Base-by-base conservation (phyloP, 2,888 invertebrate genomes). In the Syrista parreyssii region DNA sequence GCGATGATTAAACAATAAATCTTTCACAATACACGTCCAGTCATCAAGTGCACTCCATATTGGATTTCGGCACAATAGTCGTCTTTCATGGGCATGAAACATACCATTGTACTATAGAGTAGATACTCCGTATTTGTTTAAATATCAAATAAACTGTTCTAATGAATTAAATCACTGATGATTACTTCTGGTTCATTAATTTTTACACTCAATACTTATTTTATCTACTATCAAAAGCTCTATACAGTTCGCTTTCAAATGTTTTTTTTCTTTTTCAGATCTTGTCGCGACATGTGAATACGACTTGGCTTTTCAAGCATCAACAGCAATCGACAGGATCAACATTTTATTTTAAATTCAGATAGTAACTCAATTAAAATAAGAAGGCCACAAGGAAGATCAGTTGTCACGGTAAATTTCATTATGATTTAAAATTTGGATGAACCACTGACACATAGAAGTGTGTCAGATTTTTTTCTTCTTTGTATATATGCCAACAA, bases 1-100 rank as follows among this genome's bases (percentile, higher is more conserved):
- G 71, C 75, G 69, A 77, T 77, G 55, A 74, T 36, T 69, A 68
- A 75, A 55, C 55, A 55, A 55, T 55, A 55, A 55, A 55, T 55
- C 23, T 23, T 73, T 72, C 75, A 75, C 77, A 72, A 73, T 78
- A 83, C 76, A 83, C 83, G 82, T 79, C 82, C 75, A 85, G 83
- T 85, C 84, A 85, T 85, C 82, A 79, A 81, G 76, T 82, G 36
- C 74, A 81, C 85, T 84, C 85, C 85, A 85, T 85, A 79, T 81
- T 85, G 81, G 79, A 84, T 82, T 83, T 83, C 78, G 73, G 79
- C 73, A 76, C 23, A 55, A 55, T 33, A 33, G 34, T 72, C 32
- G 34, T 34, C 23, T 23, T 72, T 72, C 55, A 55, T 55, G 23
- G 55, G 6, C 55, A 55, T 55, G 55, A 55, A 23, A 9, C 15